These are phyloP conservation scores for Parnassius mnemosyne DNA, from an alignment of 2,888 invertebrate species.

Conservation along the genomic window DNA sequence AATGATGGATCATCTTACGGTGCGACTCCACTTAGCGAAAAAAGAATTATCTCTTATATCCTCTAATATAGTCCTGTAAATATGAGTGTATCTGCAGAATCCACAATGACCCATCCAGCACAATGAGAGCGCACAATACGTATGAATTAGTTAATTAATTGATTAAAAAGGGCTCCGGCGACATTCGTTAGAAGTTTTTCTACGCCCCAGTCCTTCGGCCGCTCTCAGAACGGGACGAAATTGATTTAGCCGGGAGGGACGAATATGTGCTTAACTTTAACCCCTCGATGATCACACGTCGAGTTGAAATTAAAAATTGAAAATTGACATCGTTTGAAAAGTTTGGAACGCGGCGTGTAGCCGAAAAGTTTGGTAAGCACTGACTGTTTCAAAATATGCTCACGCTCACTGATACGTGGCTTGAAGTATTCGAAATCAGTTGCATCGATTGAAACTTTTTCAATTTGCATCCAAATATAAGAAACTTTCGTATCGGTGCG, in stretches of 20 bases:
- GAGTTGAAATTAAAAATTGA: constrained; percentile 29
- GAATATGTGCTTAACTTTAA: constrained; percentile 44
- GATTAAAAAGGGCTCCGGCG: constrained; percentile 69
- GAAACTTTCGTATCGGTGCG: constrained; percentile 15
- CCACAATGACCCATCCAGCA: constrained; percentile 23
- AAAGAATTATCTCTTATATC: too few relatives aligned
- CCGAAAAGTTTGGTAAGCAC: constrained; percentile 23
- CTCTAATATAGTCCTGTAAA: background rate
- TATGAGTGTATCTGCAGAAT: constrained; percentile 5
- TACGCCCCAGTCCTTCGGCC: constrained; percentile 40
- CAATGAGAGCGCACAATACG: constrained; percentile 53
- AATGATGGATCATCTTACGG: too few relatives aligned
- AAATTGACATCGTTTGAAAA: constrained; percentile 19
- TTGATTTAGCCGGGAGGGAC: constrained; percentile 65
- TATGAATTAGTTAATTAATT: constrained; percentile 71
- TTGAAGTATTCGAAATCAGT: constrained; percentile 13
- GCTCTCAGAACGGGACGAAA: constrained; percentile 46
- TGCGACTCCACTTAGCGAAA: too few relatives aligned
- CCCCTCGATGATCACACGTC: constrained; percentile 38
- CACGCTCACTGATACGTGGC: constrained; percentile 3
- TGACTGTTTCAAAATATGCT: constrained; percentile 14
- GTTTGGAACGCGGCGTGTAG: constrained; percentile 6
- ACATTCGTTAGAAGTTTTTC: constrained; percentile 74
- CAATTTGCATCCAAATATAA: constrained; percentile 24
- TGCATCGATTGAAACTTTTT: constrained; percentile 25